These are phyloP conservation scores for Bombus haemorrhoidalis DNA, from an alignment of 1,140 invertebrate species.

Conservation along the genomic window DNA sequence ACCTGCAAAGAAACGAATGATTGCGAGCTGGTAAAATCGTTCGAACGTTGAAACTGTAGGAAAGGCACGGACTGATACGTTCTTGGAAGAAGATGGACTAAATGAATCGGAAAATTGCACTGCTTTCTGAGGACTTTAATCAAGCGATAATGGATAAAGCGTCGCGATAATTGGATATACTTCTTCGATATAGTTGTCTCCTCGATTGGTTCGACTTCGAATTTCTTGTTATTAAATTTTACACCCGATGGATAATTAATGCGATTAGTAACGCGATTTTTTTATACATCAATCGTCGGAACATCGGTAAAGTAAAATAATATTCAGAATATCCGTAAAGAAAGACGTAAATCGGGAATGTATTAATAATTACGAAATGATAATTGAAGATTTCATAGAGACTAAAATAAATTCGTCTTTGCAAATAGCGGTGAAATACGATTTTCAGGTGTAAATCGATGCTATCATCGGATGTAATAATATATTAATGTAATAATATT, in stretches of 20 bases:
- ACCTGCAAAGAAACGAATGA: neutral
- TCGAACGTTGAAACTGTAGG: neutral
- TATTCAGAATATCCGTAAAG: neutral
- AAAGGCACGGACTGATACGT: neutral
- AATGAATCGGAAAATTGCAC: no score
- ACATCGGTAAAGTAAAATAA: neutral
- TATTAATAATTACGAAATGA: neutral
- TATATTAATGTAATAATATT: no score
- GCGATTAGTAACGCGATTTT: neutral
- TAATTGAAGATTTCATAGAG: neutral
- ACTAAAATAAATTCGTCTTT: neutral
- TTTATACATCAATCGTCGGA: no score
- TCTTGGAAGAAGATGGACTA: no score
- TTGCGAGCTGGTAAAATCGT: neutral
- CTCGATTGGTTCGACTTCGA: no score
- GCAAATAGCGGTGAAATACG: neutral
- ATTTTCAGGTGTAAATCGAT: neutral
- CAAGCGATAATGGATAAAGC: neutral
- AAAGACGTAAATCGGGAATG: neutral
- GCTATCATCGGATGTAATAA: neutral
- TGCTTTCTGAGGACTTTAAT: neutral
- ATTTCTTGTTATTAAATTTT: no score
- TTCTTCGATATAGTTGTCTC: no score
- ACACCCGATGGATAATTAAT: neutral
- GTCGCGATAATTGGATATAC: neutral